Evolutionary conservation across 1,140 invertebrate species (phyloP).

Genomic region (Drosophila kikkawai): DNA sequence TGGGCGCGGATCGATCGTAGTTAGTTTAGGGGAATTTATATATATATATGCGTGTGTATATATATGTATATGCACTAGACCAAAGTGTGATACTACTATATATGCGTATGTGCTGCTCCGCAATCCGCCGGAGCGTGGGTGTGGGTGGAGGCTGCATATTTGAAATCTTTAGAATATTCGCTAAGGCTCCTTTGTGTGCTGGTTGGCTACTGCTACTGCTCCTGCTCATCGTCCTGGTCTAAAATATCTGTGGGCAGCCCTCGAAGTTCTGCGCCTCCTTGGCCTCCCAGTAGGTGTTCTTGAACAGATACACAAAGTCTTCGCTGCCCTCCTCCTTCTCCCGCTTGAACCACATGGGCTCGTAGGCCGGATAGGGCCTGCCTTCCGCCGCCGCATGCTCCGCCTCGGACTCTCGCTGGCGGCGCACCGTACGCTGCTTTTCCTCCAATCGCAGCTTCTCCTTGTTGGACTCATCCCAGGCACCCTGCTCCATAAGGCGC

Average conservation of each 20-base stretch:
- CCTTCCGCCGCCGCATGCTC: constrained; percentile 91
- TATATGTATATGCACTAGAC: constrained; percentile 38
- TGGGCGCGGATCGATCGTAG: constrained; percentile 26
- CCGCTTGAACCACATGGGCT: constrained; percentile 96
- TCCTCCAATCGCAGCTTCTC: constrained; percentile 95
- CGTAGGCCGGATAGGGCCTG: constrained; percentile 90
- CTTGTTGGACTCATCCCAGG: constrained; percentile 98
- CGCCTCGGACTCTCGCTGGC: constrained; percentile 91
- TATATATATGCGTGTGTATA: constrained; percentile 13
- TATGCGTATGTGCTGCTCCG: constrained; percentile 45
- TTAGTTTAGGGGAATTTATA: constrained; percentile 36
- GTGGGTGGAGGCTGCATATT: constrained; percentile 51
- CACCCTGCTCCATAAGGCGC: constrained; percentile 97
- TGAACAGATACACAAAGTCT: constrained; percentile 93
- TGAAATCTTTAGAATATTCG: constrained; percentile 63
- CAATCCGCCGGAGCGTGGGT: constrained; percentile 23
- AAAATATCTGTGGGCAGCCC: constrained; percentile 97
- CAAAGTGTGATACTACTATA: constrained; percentile 40
- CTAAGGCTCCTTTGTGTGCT: constrained; percentile 56
- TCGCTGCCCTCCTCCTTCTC: constrained; percentile 92
- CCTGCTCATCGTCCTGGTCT: constrained; percentile 22
- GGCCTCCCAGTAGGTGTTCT: constrained; percentile 96
- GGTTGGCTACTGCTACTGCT: constrained; percentile 14
- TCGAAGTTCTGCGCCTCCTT: constrained; percentile 96
- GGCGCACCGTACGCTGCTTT: constrained; percentile 93